Conservation (phyloP, 2,888 invertebrate genomes). For the Heliothis peltigera region DNA sequence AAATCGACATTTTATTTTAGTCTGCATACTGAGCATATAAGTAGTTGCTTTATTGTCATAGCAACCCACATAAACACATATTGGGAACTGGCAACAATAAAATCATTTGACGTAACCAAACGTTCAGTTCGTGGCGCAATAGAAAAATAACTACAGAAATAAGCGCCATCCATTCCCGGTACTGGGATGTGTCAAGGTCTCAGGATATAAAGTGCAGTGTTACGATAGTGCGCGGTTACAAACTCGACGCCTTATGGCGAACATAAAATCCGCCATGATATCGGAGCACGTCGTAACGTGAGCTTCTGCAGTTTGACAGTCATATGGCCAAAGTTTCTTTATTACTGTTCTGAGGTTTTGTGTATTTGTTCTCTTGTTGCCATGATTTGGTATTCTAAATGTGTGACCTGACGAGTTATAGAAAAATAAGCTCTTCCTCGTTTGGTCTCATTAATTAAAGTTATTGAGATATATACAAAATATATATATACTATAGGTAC, state of each 20-base stretch:
- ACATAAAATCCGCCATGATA: conserved; percentile 48
- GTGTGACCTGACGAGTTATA: neutral
- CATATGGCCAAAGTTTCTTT: conserved; percentile 53
- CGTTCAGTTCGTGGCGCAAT: conserved; percentile 13
- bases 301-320: conserved; percentile 53
- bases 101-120: conserved; percentile 7
- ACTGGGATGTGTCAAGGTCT: conserved; percentile 38
- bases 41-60: neutral
- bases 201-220: conserved; percentile 50
- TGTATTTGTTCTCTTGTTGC: conserved; percentile 5
- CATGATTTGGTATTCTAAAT: conserved; percentile 4
- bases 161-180: conserved; percentile 17
- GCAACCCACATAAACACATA: neutral
- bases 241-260: conserved; percentile 25
- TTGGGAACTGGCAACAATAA: conserved; percentile 5
- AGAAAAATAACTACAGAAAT: conserved; percentile 26
- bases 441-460: too few relatives aligned
- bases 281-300: conserved; percentile 36
- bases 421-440: too few relatives aligned
- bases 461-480: too few relatives aligned
- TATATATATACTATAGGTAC: too few relatives aligned
- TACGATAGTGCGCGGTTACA: conserved; percentile 44
- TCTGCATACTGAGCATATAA: neutral
- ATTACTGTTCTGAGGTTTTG: conserved; percentile 23
- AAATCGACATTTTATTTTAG: neutral